A percentile compares a stretch with the other conserved stretches of the same genome.
These are phyloP conservation scores for Sinocyclocheilus maitianheensis DNA, from an alignment of 2,113 vertebrate species.

Conservation along the genomic window DNA sequence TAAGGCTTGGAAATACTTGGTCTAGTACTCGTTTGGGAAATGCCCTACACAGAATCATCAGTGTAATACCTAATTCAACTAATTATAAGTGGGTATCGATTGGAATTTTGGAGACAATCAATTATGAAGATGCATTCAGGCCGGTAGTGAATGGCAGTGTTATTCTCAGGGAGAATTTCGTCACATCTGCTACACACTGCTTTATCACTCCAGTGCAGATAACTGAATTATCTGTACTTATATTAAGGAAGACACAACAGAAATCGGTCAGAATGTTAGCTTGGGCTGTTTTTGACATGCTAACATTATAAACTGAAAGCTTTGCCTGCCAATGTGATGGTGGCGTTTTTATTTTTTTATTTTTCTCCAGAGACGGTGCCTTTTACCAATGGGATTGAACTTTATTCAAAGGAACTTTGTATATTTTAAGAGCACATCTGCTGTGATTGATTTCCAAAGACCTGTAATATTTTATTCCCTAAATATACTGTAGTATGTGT, in stretches of 20 bases:
- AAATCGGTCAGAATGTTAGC: neutral
- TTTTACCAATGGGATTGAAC: constrained; percentile 43
- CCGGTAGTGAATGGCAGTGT: constrained; percentile 27
- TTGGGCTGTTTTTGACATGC: constrained; percentile 33
- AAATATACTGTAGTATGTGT: constrained; percentile 25
- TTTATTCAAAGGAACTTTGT: neutral
- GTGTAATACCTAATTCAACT: neutral
- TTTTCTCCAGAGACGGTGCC: constrained; percentile 44
- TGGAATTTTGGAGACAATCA: constrained; percentile 37
- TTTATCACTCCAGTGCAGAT: constrained; percentile 23
- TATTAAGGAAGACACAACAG: neutral
- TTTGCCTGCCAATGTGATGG: constrained; percentile 20
- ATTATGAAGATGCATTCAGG: constrained; percentile 1
- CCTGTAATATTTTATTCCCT: neutral
- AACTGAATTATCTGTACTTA: neutral
- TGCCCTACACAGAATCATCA: neutral
- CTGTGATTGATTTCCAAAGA: constrained; percentile 42
- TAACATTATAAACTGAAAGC: constrained; percentile 37
- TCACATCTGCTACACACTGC: constrained; percentile 19
- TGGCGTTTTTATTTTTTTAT: constrained; percentile 17
- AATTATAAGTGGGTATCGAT: neutral
- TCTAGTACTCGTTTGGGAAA: neutral
- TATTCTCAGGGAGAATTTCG: constrained; percentile 50
- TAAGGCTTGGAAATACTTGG: neutral
- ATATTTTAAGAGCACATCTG: constrained; percentile 35